A percentile compares a stretch with the other conserved stretches of the same genome.
Conservation (phyloP, 2,888 invertebrate species). For the Tipula vernalis region DNA sequence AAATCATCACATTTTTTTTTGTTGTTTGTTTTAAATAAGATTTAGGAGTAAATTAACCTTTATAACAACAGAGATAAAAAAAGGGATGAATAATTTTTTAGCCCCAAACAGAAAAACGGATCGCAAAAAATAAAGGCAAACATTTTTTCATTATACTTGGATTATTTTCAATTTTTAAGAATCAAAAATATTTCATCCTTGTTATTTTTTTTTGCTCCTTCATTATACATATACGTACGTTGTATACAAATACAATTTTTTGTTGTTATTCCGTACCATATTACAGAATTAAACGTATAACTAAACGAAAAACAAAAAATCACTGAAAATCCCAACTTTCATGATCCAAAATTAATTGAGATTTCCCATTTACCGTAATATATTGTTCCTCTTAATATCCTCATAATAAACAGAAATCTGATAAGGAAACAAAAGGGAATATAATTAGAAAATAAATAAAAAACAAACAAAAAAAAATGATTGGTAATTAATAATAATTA, state of each 20-base stretch:
- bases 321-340: neutral
- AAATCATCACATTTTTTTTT: neutral
- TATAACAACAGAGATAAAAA: neutral
- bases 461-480: neutral
- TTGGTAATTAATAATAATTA: constrained; percentile 4
- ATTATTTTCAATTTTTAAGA: neutral
- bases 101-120: neutral
- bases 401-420: neutral
- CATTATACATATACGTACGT: neutral
- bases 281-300: neutral
- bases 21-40: too few relatives aligned
- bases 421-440: neutral
- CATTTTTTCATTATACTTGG: neutral
- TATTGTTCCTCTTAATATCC: neutral
- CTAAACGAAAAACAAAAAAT: neutral
- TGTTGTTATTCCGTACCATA: neutral
- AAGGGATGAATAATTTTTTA: neutral
- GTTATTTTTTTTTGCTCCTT: neutral
- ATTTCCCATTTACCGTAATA: neutral
- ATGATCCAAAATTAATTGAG: constrained; percentile 4
- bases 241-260: too few relatives aligned
- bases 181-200: neutral
- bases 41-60: neutral
- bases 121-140: neutral
- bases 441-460: neutral